phyloP scores from a whole-genome alignment of 2,888 invertebrate genomes.

The Platycheirus rosarum region DNA sequence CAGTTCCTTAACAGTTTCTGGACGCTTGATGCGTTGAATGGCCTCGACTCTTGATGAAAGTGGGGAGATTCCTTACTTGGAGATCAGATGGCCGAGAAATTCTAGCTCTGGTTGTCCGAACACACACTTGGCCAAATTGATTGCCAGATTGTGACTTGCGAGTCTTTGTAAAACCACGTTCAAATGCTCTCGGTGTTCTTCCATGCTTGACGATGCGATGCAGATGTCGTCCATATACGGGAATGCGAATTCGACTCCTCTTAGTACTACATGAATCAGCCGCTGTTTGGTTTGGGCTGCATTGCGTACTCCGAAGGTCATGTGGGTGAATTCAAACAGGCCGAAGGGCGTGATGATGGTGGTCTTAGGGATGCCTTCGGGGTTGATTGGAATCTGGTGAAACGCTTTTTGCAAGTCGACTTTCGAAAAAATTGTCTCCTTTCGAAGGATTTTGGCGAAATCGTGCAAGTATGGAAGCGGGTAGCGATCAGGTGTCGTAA shows the following conservation, averaged over 20 bases:
- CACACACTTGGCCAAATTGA: no score
- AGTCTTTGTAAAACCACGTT: background rate
- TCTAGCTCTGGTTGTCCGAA: background rate
- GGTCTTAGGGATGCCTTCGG: background rate
- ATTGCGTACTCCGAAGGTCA: no score
- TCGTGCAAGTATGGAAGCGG: no score
- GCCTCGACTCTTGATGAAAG: no score
- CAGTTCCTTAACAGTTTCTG: slow-evolving; percentile 13
- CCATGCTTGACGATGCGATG: background rate
- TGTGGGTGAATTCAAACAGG: background rate
- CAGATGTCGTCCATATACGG: no score
- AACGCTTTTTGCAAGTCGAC: no score
- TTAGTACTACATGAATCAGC: background rate
- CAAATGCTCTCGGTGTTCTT: background rate
- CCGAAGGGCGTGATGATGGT: no score
- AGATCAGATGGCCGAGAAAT: no score
- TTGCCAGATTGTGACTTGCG: no score
- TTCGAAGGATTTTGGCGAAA: no score
- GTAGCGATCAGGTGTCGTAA: no score
- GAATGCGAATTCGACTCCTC: background rate
- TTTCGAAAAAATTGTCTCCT: background rate
- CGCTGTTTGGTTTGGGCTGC: background rate
- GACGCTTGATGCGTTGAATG: background rate
- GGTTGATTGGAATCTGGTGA: background rate
- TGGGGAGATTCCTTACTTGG: no score